Percentiles rank a stretch among this genome's conserved stretches.
These are phyloP conservation scores for Scleropages formosus DNA, from an alignment of 2,797 vertebrate genomes.

Conservation along the genomic window DNA sequence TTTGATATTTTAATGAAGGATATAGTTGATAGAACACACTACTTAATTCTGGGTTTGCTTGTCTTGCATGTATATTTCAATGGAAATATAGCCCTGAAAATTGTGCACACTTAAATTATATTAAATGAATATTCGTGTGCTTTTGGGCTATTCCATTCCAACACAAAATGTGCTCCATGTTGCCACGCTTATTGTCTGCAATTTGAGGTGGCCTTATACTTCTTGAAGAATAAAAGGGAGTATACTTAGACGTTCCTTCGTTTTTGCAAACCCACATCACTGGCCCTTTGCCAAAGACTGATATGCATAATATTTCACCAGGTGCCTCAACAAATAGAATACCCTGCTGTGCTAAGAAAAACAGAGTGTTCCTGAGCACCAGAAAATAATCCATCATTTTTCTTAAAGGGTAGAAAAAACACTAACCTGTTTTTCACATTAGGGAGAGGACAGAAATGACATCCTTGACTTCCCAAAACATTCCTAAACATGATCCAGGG, in stretches of 20 bases:
- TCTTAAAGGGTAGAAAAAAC: conserved; percentile 73
- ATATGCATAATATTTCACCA: conserved; percentile 94
- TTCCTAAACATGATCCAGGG: too few species aligned
- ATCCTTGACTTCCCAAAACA: conserved; percentile 28
- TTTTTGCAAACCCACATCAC: conserved; percentile 56
- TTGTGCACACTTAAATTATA: background rate
- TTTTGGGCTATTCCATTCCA: background rate
- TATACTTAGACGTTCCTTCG: conserved; percentile 19
- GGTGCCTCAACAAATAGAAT: conserved; percentile 95
- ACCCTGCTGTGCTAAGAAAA: conserved; percentile 99
- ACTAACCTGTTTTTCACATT: conserved; percentile 93
- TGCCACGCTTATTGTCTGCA: background rate
- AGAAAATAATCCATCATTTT: conserved; percentile 96
- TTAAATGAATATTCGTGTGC: too few species aligned
- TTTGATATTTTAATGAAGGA: too few species aligned
- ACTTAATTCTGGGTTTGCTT: too few species aligned
- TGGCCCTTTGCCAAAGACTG: conserved; percentile 83
- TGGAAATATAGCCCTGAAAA: background rate
- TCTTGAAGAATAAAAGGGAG: conserved; percentile 34
- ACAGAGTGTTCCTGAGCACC: conserved; percentile 96
- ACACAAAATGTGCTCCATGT: conserved; percentile 14
- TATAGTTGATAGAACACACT: too few species aligned
- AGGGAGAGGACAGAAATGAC: conserved; percentile 74
- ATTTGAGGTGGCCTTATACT: background rate
- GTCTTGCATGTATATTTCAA: too few species aligned